Evolutionary conservation across 1,140 invertebrate species (phyloP).

Genomic region (Charaxes varanes): DNA sequence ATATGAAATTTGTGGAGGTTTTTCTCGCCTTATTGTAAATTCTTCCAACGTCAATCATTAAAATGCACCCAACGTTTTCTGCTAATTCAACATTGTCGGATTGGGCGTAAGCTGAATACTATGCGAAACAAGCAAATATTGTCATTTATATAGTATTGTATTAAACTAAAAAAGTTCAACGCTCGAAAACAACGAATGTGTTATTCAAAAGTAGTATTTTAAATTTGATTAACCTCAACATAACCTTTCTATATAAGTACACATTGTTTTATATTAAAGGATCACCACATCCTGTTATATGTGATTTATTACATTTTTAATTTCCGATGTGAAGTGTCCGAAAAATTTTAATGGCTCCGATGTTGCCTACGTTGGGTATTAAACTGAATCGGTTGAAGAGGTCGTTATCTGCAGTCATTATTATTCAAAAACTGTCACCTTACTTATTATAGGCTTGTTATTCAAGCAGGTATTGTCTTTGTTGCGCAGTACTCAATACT

Average conservation of each 20-base stretch:
- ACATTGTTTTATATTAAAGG: constrained; percentile 11
- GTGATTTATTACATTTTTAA: constrained; percentile 20
- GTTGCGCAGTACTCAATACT: too few relatives aligned
- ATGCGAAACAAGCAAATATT: constrained; percentile 32
- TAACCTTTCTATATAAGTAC: constrained; percentile 25
- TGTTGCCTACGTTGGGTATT: constrained; percentile 6
- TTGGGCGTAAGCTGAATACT: constrained; percentile 26
- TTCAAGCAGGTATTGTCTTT: constrained; percentile 1
- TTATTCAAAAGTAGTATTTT: constrained; percentile 29
- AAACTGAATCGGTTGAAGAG: constrained; percentile 9
- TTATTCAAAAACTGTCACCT: constrained; percentile 23
- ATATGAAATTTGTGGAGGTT: too few relatives aligned
- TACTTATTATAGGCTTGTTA: constrained; percentile 7
- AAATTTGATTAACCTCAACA: constrained; percentile 19
- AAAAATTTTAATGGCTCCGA: constrained; percentile 19
- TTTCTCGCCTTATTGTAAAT: constrained; percentile 19
- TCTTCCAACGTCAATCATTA: constrained; percentile 24
- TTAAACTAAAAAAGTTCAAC: constrained; percentile 30
- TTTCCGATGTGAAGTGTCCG: constrained; percentile 17
- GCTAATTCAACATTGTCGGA: constrained; percentile 35
- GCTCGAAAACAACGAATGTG: constrained; percentile 23
- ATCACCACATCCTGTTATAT: constrained; percentile 20
- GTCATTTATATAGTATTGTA: constrained; percentile 29
- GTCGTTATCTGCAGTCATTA: constrained; percentile 20
- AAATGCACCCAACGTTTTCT: constrained; percentile 28